Evolutionary conservation across 92 coral and sea anemone species (phyloP).

Genomic region (Parazoanthus darwini): DNA sequence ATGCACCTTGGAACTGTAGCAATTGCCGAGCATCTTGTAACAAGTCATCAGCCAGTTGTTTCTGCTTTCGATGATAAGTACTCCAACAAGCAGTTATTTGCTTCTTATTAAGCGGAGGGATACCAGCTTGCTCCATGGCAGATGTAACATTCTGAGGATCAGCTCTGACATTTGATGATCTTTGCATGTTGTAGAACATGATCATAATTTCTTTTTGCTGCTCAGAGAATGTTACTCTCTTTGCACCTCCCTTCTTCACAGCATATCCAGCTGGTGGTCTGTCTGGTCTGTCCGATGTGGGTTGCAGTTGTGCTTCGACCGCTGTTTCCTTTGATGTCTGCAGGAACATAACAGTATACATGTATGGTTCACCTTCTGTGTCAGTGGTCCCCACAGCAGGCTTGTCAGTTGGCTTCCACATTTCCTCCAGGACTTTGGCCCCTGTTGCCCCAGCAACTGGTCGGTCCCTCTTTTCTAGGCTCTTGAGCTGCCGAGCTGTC

Average conservation of each 20-base stretch:
- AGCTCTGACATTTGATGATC: conserved; percentile 46
- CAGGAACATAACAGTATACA: conserved; percentile 33
- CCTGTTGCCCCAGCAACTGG: conserved; percentile 42
- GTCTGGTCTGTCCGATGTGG: not conserved
- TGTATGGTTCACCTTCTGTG: conserved; percentile 9
- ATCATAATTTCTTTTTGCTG: conserved; percentile 58
- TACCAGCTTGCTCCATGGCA: conserved; percentile 54
- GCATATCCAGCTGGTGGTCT: conserved; percentile 23
- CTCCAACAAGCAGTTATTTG: conserved; percentile 69
- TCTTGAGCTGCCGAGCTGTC: not conserved
- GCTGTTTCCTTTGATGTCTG: not conserved
- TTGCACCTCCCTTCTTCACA: conserved; percentile 44
- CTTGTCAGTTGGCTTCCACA: conserved; percentile 42
- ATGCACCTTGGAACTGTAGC: not conserved
- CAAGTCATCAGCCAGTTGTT: conserved; percentile 51
- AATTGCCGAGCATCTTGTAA: conserved; percentile 41
- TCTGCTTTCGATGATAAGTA: conserved; percentile 59
- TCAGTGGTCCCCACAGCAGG: not conserved
- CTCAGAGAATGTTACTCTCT: conserved; percentile 46
- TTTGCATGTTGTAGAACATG: conserved; percentile 47
- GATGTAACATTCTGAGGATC: conserved; percentile 46
- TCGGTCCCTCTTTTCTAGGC: not conserved
- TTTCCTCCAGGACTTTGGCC: conserved; percentile 29
- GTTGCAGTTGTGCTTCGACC: not conserved
- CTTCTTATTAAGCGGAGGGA: conserved; percentile 48